A percentile compares a stretch with the other conserved stretches of the same genome.
These are phyloP conservation scores for Oryzias javanicus DNA, from an alignment of 2,113 vertebrate genomes.

Conservation along the genomic window DNA sequence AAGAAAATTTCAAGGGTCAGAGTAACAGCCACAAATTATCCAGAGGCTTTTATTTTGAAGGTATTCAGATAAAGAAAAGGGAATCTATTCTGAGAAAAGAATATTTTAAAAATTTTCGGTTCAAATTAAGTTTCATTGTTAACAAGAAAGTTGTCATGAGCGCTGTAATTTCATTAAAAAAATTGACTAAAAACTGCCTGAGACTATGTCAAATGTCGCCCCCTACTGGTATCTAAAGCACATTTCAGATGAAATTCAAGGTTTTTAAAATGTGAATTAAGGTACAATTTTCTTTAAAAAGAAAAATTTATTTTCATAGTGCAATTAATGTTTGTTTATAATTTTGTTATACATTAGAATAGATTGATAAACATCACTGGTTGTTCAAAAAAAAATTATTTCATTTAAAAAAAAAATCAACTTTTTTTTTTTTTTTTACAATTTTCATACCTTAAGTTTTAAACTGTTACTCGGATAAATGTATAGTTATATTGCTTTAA, in stretches of 20 bases:
- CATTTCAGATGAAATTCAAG: neutral
- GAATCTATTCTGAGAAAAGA: neutral
- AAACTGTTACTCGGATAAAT: too few relatives aligned
- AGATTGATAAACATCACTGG: too few relatives aligned
- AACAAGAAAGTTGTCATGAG: constrained; percentile 23
- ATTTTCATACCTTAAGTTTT: too few relatives aligned
- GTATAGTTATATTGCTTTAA: too few relatives aligned
- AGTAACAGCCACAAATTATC: constrained; percentile 12
- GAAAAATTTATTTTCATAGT: too few relatives aligned
- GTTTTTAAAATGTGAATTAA: neutral
- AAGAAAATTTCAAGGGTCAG: constrained; percentile 37
- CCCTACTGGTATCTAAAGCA: constrained; percentile 20
- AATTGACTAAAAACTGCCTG: constrained; percentile 12
- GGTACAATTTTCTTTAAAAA: too few relatives aligned
- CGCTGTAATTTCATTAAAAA: constrained; percentile 38
- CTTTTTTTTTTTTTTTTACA: too few relatives aligned
- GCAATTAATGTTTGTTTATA: too few relatives aligned
- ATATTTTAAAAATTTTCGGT: constrained; percentile 27
- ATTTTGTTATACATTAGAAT: too few relatives aligned
- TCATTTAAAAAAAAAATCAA: too few relatives aligned
- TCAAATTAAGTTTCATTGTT: constrained; percentile 31
- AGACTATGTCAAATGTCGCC: constrained; percentile 20
- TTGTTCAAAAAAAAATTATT: too few relatives aligned
- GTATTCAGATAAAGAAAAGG: constrained; percentile 27
- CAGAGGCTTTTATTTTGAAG: constrained; percentile 51